Evolutionary conservation across 2,888 invertebrate genomes (phyloP).

Genomic region (Drosophila bunnanda): DNA sequence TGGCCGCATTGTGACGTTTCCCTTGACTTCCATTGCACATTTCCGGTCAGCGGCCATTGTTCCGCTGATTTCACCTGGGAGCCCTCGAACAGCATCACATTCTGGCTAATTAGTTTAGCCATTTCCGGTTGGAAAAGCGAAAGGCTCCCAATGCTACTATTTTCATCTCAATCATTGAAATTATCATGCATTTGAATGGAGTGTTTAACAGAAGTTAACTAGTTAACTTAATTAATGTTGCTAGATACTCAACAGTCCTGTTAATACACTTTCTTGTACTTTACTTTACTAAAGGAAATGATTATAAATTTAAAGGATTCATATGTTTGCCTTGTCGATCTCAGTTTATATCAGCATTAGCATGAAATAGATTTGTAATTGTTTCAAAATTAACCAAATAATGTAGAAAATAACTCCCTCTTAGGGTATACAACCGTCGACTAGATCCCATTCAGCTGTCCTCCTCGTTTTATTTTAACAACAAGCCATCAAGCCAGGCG

Average conservation of each 20-base stretch:
- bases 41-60: slow-evolving; percentile 29
- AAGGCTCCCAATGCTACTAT: not conserved
- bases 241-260: too few species aligned
- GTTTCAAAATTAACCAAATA: too few species aligned
- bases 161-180: not conserved
- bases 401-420: not conserved
- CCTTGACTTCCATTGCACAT: slow-evolving; percentile 21
- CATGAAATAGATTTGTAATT: not conserved
- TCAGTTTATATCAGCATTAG: too few species aligned
- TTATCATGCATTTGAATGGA: slow-evolving; percentile 7
- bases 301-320: too few species aligned
- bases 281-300: too few species aligned
- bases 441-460: not conserved
- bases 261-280: too few species aligned
- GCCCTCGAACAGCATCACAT: slow-evolving; percentile 10
- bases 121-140: slow-evolving; percentile 12
- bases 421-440: not conserved
- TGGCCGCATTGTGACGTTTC: slow-evolving; percentile 2
- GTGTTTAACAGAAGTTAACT: slow-evolving; percentile 30
- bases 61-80: slow-evolving; percentile 25
- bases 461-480: slow-evolving; percentile 1
- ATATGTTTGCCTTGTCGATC: too few species aligned
- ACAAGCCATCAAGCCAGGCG: slow-evolving; percentile 3
- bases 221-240: slow-evolving; percentile 8
- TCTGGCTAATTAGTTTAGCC: slow-evolving; percentile 25